Evolutionary conservation across 2,113 vertebrate species (phyloP).

Genomic region (Agelaius tricolor): DNA sequence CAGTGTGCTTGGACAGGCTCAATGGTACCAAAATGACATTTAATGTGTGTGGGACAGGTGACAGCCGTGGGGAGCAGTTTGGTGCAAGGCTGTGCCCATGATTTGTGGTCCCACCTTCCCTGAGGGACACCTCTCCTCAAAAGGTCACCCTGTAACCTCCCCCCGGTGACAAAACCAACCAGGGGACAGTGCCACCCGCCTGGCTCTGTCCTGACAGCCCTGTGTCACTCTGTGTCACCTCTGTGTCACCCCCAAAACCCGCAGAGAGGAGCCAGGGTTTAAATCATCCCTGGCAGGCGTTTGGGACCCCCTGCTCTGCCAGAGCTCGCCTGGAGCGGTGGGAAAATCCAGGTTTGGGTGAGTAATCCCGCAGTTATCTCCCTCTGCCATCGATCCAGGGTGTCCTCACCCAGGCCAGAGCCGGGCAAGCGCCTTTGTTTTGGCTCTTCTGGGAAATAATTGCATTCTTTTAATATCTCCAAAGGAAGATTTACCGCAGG

Average conservation of each 20-base stretch:
- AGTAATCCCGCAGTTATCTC: conserved; percentile 48
- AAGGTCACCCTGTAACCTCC: accelerated
- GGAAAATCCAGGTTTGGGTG: conserved; percentile 54
- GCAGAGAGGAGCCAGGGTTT: background rate
- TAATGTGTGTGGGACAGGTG: too few species aligned
- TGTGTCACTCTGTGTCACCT: background rate
- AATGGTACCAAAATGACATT: too few species aligned
- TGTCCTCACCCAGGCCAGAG: conserved; percentile 33
- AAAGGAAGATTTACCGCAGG: background rate
- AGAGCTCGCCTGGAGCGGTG: background rate
- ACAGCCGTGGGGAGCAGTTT: too few species aligned
- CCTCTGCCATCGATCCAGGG: background rate
- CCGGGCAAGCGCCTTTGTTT: conserved; percentile 41
- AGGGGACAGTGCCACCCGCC: background rate
- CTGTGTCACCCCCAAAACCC: background rate
- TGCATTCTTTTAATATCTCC: conserved; percentile 56
- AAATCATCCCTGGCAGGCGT: background rate
- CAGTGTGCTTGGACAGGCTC: accelerated
- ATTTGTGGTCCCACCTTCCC: background rate
- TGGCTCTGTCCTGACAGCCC: background rate
- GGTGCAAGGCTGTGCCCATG: accelerated
- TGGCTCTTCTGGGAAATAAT: conserved; percentile 32
- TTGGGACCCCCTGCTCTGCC: background rate
- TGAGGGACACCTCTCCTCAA: accelerated
- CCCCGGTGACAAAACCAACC: background rate